These are phyloP conservation scores for Enteromius thamalakanensis DNA, from an alignment of 2,797 vertebrate species.

Conservation along the genomic window DNA sequence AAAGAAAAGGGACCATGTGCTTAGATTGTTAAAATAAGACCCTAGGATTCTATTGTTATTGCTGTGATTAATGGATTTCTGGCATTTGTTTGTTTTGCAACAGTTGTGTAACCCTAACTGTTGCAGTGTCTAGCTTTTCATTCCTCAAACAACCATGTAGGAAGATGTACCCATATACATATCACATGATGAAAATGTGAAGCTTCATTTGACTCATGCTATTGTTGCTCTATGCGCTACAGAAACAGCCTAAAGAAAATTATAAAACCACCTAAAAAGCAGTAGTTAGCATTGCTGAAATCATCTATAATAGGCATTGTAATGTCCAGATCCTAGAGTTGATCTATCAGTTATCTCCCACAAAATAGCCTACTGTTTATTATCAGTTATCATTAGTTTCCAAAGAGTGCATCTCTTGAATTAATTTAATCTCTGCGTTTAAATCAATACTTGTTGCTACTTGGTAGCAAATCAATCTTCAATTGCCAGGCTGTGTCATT, in stretches of 20 bases:
- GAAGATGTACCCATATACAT: neutral
- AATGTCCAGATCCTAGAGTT: neutral
- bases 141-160: neutral
- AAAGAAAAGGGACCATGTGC: too few relatives aligned
- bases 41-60: too few relatives aligned
- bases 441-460: conserved; percentile 47
- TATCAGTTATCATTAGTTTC: neutral
- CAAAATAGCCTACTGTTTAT: neutral
- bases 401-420: neutral
- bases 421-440: conserved; percentile 27
- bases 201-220: neutral
- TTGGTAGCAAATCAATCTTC: conserved; percentile 45
- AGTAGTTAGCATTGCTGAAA: neutral
- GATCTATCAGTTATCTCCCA: too few relatives aligned
- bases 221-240: neutral
- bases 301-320: neutral
- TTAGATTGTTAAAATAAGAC: too few relatives aligned
- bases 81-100: neutral
- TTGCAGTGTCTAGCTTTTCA: neutral
- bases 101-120: neutral
- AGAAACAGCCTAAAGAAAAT: neutral
- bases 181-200: neutral
- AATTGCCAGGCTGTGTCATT: conserved; percentile 42
- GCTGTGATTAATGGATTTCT: neutral
- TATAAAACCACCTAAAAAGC: neutral